Conservation (phyloP, 2,113 vertebrate species). For the Paramisgurnus dabryanus region DNA sequence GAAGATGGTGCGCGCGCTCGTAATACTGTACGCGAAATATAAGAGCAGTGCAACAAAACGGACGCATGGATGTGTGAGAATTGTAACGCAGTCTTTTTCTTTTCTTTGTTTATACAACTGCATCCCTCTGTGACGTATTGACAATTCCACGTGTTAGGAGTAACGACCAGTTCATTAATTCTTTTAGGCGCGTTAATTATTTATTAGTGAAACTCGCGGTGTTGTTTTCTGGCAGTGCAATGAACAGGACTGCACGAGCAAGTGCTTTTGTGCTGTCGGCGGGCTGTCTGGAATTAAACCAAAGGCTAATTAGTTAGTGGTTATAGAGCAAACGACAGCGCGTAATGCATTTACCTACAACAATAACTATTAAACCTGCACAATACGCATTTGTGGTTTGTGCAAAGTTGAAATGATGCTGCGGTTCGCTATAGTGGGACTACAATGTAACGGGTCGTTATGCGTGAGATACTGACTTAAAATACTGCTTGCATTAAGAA, state of each 20-base stretch:
- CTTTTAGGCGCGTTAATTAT: constrained; percentile 1
- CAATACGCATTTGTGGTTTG: neutral
- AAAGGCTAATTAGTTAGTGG: neutral
- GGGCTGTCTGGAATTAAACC: no score
- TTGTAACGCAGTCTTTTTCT: neutral
- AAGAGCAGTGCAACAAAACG: constrained; percentile 16
- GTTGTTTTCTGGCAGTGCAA: neutral
- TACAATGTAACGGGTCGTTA: neutral
- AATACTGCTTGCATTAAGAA: no score
- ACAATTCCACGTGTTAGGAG: constrained; percentile 43
- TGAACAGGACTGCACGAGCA: neutral
- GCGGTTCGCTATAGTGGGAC: neutral
- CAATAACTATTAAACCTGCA: neutral
- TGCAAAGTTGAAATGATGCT: neutral
- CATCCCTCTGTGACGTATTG: constrained; percentile 44
- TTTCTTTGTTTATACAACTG: constrained; percentile 24
- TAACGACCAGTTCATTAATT: constrained; percentile 42
- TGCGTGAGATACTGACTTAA: neutral
- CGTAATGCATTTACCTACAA: neutral
- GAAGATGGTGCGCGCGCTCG: constrained; percentile 33
- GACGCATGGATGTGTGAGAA: constrained; percentile 1
- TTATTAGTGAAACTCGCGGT: neutral
- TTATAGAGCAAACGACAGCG: neutral
- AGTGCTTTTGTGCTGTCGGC: neutral
- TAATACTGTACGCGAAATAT: neutral